Evolutionary conservation across 2,113 vertebrate genomes (phyloP).

Genomic region (Lota lota): DNA sequence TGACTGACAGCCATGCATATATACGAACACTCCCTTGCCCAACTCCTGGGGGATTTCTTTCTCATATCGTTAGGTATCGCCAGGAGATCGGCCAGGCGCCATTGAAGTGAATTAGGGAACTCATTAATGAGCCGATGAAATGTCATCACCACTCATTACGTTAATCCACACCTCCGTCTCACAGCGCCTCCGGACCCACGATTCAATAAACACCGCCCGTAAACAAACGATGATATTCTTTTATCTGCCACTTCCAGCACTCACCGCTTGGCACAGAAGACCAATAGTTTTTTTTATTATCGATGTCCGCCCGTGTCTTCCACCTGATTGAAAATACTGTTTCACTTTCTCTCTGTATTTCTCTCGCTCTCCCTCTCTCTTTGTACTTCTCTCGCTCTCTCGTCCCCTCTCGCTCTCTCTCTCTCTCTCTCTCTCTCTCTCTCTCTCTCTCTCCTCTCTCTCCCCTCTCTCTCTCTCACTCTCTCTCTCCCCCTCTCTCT

Average conservation of each 20-base stretch:
- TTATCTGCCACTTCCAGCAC: too few relatives aligned
- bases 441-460: constrained; percentile 7
- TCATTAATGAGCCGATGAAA: constrained; percentile 37
- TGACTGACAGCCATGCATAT: background rate
- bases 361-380: background rate
- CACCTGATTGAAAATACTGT: too few relatives aligned
- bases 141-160: background rate
- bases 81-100: constrained; percentile 18
- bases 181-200: background rate
- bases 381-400: constrained; percentile 11
- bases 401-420: constrained; percentile 20
- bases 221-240: background rate
- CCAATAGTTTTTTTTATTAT: too few relatives aligned
- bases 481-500: constrained; percentile 1
- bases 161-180: constrained; percentile 9
- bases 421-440: background rate
- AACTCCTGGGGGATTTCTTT: constrained; percentile 25
- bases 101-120: constrained; percentile 44
- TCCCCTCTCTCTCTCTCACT: background rate
- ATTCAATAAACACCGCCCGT: constrained; percentile 12
- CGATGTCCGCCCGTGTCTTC: too few relatives aligned
- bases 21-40: constrained; percentile 16
- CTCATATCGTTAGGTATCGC: constrained; percentile 26
- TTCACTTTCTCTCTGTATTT: too few relatives aligned
- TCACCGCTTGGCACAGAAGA: too few relatives aligned